Base-by-base conservation (phyloP, 2,113 vertebrate species). In the Hippocampus guttulatus region DNA sequence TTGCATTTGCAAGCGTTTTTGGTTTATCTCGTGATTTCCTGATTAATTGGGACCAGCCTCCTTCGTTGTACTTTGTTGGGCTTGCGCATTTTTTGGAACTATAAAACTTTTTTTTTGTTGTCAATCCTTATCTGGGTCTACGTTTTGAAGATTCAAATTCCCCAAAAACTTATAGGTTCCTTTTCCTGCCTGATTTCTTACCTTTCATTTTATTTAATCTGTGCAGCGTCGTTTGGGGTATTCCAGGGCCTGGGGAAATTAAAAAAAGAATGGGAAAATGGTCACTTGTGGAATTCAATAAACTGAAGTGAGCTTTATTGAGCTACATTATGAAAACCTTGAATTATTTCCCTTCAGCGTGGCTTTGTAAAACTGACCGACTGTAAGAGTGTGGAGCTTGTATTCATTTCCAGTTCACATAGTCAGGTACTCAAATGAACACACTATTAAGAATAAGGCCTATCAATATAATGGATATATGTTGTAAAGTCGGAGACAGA, bases 151-250 rank as follows among this genome's bases (percentile, higher is more conserved):
- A 33, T 33, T 33, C 30, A 52, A 52, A 21, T 52, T 62, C 33
- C 30, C 18, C 8, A 62, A 38, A 30, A 62, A 62, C 38, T 38
- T 64, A n/a, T 75, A 58, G 0, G 18, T 66, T 70, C 27, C 40
- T 64, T 41, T 64, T 43, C 20, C 5, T 62, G 16, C 60, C 18
- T 3, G 60, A 8, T 3, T 62, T 16, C 90, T 85, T 62, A 92
- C 92, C 61, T 15, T 62, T 88, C 71, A 92, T 80, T 41, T 87
- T 77, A 30, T 33, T 75, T 1, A 92, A 76, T 49, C 71, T 78
- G 80, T 93, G 91, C 2, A 91, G 73, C 43, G 86, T 90, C 5
- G 84, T 88, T 70, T 85, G 81, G 0, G 92, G 92, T 67, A 89
- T 74, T 72, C 87, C 88, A 68, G 92, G 91, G 52, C 92, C 92